Base-by-base conservation (phyloP, 1,140 invertebrate genomes). In the Pseudomyrmex sp. region DNA sequence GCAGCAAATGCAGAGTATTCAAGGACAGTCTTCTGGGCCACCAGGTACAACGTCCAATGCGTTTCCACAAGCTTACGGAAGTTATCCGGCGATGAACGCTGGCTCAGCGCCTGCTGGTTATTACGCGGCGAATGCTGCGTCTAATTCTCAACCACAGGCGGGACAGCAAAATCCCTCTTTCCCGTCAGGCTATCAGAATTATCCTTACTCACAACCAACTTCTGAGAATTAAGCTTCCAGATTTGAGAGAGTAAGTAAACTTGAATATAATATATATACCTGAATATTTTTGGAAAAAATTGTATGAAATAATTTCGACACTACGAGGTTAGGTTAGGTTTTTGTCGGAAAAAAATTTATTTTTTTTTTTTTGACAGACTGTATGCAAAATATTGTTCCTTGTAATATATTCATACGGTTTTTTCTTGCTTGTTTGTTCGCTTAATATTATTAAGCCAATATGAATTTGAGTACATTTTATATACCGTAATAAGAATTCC, bases 81-180 rank as follows among this genome's bases (percentile, higher is more conserved):
- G 86, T 84, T 94, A 94, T 85, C 93, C 93, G 8, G 91, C 92
- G n/a, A 94, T 94, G 91, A 94, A 94, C 70, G 88, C 93, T 7
- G 91, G 90, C 7, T 84, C 89, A 15, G 89, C 92, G 1, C 92
- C 93, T 15, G 84, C 89, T 54, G 92, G 90, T 75, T 94, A 94
- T 85, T 94, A 94, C 26, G 91, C 93, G 20, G 84, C 91, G 2
- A 90, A 91, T 72, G 90, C 91, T 46, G 91, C 89, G 62, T 83
- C 93, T 12, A 86, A 92, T 15, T 79, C 88, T 23, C 93, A 93
- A 80, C 91, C 90, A 7, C 93, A 92, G 66, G 75, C 91, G 7
- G 91, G 91, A 13, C 94, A 94, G 79, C 94, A 94, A 74, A 94
- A 93, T 87, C 93, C 93, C 23, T 91, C 92, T 79, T 94, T 94